Evolutionary conservation across 2,888 invertebrate genomes (phyloP), one percentile per base, ranked within the genome.

Genomic region (Tenthredo amoena): DNA sequence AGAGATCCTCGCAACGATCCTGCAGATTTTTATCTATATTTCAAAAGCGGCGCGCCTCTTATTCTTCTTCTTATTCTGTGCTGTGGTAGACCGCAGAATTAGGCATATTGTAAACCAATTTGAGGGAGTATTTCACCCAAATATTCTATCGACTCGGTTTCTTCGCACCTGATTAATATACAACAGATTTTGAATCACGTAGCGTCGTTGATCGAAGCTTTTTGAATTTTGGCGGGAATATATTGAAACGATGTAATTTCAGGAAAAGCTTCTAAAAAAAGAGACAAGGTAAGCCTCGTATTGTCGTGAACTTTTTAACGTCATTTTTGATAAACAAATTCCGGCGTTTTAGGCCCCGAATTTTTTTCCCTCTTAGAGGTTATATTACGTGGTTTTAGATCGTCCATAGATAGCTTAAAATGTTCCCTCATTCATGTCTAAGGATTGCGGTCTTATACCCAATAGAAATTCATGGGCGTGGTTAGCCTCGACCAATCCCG

Each of bases 351-450:
- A 26, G 21, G 9, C 2, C 7, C 9, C 10, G 18, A 81, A 10
- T 40, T 62, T 62, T 81, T 26, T 15, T 7, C 18, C 1, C 3
- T 5, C n/a, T 12, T 9, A 18, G 10, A 18, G 10, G 18, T 37
- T 37, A 15, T 9, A 26, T 26, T 10, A 10, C 40, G 26, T 62
- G n/a, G 37, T 65, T 43, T 7, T 12, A 83, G 82, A 83, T 68
- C 82, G n/a, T 68, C 82, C 68, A 68, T 65, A 47, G 68, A 83
- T 31, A 47, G 50, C 55, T 31, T 62, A 26, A 62, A 68, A 68
- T 68, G 18, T 83, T 43, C 68, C 68, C 82, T 83, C 82, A 68
- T 83, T 83, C 68, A 68, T 83, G 43, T 26, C 68, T 7, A 1
- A 21, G 68, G 68, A 26, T 10, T n/a, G 1, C 10, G 62, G 21